A percentile compares a stretch with the other conserved stretches of the same genome.
Conservation (phyloP, 2,113 vertebrate genomes). For the Daubentonia madagascariensis region DNA sequence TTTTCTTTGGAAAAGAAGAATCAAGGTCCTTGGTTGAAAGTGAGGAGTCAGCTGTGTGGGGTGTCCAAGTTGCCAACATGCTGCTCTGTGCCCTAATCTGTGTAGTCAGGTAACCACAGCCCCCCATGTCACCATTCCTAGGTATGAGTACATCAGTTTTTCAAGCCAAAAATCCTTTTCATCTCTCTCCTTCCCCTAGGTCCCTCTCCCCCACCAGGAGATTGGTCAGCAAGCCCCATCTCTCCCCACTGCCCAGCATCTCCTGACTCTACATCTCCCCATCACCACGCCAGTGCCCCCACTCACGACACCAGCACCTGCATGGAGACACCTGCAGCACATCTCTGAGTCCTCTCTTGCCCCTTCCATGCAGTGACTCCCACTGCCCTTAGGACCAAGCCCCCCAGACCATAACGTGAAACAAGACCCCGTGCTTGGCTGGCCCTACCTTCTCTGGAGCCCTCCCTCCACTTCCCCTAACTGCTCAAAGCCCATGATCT, state of each 20-base stretch:
- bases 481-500: not conserved
- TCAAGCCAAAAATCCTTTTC: not conserved
- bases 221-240: not conserved
- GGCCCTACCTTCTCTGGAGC: not conserved
- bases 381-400: not conserved
- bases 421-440: not conserved
- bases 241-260: not conserved
- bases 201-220: too few species aligned
- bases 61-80: accelerated
- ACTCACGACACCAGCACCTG: not conserved
- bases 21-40: not conserved
- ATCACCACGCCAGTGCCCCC: not conserved
- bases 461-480: not conserved
- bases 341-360: not conserved
- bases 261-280: not conserved
- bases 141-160: not conserved
- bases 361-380: not conserved
- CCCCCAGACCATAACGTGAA: accelerated
- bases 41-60: too few species aligned
- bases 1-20: not conserved
- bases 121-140: not conserved
- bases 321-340: too few species aligned
- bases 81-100: accelerated
- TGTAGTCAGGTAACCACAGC: not conserved
- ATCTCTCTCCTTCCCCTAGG: not conserved